Evolutionary conservation across 2,113 vertebrate species (phyloP).

Genomic region (Promerops cafer): DNA sequence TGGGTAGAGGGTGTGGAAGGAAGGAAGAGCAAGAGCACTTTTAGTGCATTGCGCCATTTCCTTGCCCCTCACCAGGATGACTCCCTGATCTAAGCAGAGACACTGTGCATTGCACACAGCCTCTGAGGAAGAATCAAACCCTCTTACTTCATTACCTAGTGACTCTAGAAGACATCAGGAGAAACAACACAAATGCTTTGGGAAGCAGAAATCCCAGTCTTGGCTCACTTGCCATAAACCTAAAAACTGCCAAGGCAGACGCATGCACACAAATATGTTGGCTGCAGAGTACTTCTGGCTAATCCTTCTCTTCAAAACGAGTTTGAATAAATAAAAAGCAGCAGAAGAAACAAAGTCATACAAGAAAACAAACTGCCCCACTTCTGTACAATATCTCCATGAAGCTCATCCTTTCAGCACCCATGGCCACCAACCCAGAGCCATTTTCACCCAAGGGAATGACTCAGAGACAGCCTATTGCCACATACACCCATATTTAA

Average conservation of each 20-base stretch:
- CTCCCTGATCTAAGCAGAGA: neutral
- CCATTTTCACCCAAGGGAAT: neutral
- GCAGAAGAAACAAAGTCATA: neutral
- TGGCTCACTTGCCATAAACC: neutral
- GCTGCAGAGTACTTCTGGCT: slow-evolving; percentile 1
- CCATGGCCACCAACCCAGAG: neutral
- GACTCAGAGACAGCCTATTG: neutral
- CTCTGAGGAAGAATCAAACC: neutral
- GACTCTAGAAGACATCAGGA: neutral
- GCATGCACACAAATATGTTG: neutral
- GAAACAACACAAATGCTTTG: neutral
- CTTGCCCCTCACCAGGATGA: neutral
- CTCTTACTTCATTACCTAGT: neutral
- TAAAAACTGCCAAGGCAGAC: slow-evolving; percentile 12
- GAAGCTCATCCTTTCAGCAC: neutral
- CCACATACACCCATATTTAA: neutral
- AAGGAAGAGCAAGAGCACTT: neutral
- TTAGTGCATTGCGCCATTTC: neutral
- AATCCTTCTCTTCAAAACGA: neutral
- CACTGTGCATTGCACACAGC: fast-evolving
- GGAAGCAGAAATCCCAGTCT: neutral
- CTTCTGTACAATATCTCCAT: neutral
- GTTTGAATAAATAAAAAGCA: neutral
- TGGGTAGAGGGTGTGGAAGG: neutral
- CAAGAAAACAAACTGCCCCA: neutral